Evolutionary conservation across 2,888 invertebrate genomes (phyloP).

Genomic region (Netelia melanura): DNA sequence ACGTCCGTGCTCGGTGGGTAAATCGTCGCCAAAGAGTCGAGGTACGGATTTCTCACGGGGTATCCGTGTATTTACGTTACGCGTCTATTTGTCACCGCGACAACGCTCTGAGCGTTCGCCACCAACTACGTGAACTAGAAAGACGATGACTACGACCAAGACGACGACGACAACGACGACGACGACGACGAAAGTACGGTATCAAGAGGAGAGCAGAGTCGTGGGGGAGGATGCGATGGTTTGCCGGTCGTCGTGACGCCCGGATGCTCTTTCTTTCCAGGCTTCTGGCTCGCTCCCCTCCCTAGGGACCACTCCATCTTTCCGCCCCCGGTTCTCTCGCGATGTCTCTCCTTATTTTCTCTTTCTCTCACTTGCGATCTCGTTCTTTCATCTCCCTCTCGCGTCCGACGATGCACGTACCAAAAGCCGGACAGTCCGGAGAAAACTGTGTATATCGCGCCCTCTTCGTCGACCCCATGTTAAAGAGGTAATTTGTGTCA

Average conservation of each 20-base stretch:
- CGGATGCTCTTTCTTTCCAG: constrained; percentile 76
- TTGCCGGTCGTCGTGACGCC: constrained; percentile 75
- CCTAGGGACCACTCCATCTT: constrained; percentile 82
- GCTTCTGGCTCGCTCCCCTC: constrained; percentile 69
- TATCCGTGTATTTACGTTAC: constrained; percentile 69
- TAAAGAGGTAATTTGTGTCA: constrained; percentile 84
- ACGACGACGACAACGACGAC: constrained; percentile 38
- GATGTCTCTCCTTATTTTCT: constrained; percentile 67
- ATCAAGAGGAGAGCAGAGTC: constrained; percentile 32
- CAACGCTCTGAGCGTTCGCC: constrained; percentile 36
- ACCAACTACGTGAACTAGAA: constrained; percentile 37
- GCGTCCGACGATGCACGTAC: constrained; percentile 34
- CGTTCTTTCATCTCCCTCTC: constrained; percentile 24
- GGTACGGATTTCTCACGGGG: constrained; percentile 69
- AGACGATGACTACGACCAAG: constrained; percentile 8
- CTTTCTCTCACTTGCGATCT: constrained; percentile 45
- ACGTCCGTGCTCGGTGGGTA: constrained; percentile 40
- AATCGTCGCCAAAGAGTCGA: constrained; percentile 74
- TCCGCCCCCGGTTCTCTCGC: constrained; percentile 69
- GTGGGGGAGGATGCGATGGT: constrained; percentile 67
- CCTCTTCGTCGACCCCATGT: constrained; percentile 70
- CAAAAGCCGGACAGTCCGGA: constrained; percentile 42
- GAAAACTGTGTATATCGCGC: constrained; percentile 37
- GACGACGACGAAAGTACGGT: constrained; percentile 24
- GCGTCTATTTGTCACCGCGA: constrained; percentile 80